Evolutionary conservation across 2,113 vertebrate genomes (phyloP).

Genomic region (Alethe castanea): DNA sequence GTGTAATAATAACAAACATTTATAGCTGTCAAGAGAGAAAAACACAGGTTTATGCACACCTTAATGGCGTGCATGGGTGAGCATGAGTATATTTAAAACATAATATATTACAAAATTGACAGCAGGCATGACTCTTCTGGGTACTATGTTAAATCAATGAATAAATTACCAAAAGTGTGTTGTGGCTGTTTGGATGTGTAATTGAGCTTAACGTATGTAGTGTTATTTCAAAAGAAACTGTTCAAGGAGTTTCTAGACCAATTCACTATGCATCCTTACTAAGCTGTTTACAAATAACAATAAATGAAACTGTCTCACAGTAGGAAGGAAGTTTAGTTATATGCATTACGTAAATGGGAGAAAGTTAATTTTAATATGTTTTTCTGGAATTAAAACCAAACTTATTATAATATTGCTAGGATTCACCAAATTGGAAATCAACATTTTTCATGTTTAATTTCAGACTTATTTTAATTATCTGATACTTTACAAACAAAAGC

Average conservation of each 20-base stretch:
- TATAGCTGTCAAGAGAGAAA: slow-evolving; percentile 92
- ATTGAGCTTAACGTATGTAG: slow-evolving; percentile 85
- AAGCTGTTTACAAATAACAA: slow-evolving; percentile 81
- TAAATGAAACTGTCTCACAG: slow-evolving; percentile 81
- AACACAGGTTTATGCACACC: slow-evolving; percentile 88
- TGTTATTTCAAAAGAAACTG: slow-evolving; percentile 86
- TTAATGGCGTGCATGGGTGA: slow-evolving; percentile 87
- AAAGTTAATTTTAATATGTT: slow-evolving; percentile 79
- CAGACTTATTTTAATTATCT: slow-evolving; percentile 74
- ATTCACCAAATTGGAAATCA: slow-evolving; percentile 65
- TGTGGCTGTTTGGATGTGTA: slow-evolving; percentile 86
- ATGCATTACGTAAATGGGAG: slow-evolving; percentile 73
- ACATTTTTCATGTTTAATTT: slow-evolving; percentile 67
- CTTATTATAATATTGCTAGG: slow-evolving; percentile 65
- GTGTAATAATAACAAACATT: slow-evolving; percentile 93
- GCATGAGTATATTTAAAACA: slow-evolving; percentile 85
- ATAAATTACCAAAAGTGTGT: slow-evolving; percentile 88
- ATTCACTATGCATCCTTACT: slow-evolving; percentile 77
- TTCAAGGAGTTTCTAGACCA: slow-evolving; percentile 81
- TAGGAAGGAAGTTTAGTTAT: slow-evolving; percentile 80
- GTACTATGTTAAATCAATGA: slow-evolving; percentile 88
- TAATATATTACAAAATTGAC: slow-evolving; percentile 88
- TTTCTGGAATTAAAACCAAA: slow-evolving; percentile 71
- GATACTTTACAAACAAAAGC: slow-evolving; percentile 33
- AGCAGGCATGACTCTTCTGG: slow-evolving; percentile 86